Evolutionary conservation across 2,888 invertebrate species (phyloP), one percentile per base, ranked within the genome.

Genomic region (Brassicogethes aeneus): DNA sequence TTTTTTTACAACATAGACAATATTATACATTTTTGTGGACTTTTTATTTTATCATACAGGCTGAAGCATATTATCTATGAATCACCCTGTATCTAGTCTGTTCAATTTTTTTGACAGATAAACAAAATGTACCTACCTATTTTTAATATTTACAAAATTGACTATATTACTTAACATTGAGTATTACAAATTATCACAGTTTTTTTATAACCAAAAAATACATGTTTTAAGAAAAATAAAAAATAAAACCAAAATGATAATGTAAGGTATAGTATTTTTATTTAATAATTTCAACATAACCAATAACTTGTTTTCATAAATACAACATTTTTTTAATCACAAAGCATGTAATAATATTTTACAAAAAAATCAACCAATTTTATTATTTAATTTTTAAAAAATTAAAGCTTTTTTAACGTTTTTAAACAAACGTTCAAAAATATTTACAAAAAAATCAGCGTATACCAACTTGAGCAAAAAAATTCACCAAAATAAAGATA

Each of bases 121-220:
- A n/a, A n/a, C n/a, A n/a, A n/a, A n/a, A n/a, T n/a, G n/a, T n/a
- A n/a, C n/a, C n/a, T n/a, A n/a, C n/a, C 10, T 7, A 10, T 23
- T 7, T 23, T 7, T 23, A 23, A 23, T 61, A 61, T 64, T 39
- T 63, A 64, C 62, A 64, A 63, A n/a, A 63, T 64, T 64, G 64
- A 64, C 64, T 64, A 64, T 56, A 51, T 54, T 55, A 54, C 54
- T 56, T 54, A 56, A 51, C 56, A 56, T 54, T 64, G 63, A 64
- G 64, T 65, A 65, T 61, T 61, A 64, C 63, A 60, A 62, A 64
- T 62, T 65, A 64, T 65, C 65, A 65, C 65, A 65, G 65, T 61
- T 62, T 23, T 23, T 23, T 23, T 23, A 7, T 23, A 23, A 23
- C 5, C 10, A 10, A 23, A 23, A 23, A 5, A 10, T 23, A 23